These are phyloP conservation scores for Pitangus sulphuratus DNA, from an alignment of 2,797 vertebrate species.

Conservation along the genomic window DNA sequence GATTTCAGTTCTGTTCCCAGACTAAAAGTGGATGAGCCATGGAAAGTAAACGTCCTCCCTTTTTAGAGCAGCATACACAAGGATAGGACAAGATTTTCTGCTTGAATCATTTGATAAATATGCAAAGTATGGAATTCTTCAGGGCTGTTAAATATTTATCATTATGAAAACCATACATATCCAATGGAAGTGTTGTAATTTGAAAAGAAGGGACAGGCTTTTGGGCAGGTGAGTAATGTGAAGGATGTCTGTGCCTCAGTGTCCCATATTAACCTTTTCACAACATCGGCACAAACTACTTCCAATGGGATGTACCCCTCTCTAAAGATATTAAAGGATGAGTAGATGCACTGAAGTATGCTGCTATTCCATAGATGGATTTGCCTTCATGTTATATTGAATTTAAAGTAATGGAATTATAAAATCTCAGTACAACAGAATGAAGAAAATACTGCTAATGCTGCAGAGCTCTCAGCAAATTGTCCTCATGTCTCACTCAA, in stretches of 20 bases:
- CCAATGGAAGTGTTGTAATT: not conserved
- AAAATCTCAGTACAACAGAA: not conserved
- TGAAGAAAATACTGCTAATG: conserved; percentile 10
- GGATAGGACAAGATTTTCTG: not conserved
- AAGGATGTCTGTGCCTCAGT: not conserved
- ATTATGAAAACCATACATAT: not conserved
- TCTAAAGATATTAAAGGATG: not conserved
- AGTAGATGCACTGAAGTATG: not conserved
- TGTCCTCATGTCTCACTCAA: not conserved
- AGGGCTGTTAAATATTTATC: not conserved
- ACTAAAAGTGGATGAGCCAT: not conserved
- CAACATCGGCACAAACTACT: not conserved
- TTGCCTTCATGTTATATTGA: not conserved
- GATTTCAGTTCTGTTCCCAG: not conserved
- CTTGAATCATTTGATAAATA: not conserved
- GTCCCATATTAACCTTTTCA: not conserved
- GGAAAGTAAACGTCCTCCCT: not conserved
- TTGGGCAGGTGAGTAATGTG: not conserved
- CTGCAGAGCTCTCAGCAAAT: not conserved
- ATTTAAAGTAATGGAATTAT: conserved; percentile 9
- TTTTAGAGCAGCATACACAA: not conserved
- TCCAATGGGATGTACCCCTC: not conserved
- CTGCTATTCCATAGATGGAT: not conserved
- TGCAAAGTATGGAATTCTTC: not conserved
- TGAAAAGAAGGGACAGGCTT: not conserved